Conservation (phyloP, 2,888 invertebrate genomes). For the Eupithecia subfuscata region DNA sequence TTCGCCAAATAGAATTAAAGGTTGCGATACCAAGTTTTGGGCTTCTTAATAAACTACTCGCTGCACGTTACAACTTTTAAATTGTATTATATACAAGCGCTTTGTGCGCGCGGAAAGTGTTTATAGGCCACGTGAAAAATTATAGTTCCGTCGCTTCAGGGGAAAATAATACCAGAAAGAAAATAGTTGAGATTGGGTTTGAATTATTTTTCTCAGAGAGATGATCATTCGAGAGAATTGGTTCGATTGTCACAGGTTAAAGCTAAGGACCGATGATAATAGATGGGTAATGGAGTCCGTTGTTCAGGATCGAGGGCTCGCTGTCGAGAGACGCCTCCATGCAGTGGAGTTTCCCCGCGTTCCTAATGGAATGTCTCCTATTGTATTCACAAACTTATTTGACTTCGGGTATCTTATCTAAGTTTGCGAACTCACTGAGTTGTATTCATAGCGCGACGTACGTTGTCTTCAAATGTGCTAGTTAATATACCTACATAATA, state of each 20-base stretch:
- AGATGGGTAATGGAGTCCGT: not conserved
- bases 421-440: constrained; percentile 11
- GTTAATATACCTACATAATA: not conserved
- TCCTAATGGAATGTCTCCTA: not conserved
- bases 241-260: not conserved
- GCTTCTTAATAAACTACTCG: constrained; percentile 28
- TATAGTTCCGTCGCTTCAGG: not conserved
- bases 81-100: constrained; percentile 22
- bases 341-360: not conserved
- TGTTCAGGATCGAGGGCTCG: not conserved
- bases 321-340: not conserved
- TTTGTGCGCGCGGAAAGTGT: not conserved
- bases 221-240: not conserved
- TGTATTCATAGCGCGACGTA: constrained; percentile 3
- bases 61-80: constrained; percentile 19
- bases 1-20: constrained; percentile 28
- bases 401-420: not conserved
- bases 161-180: not conserved
- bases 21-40: constrained; percentile 30
- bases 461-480: not conserved
- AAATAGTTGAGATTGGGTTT: not conserved
- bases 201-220: not conserved
- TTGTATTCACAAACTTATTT: constrained; percentile 3
- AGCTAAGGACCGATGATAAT: not conserved
- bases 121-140: not conserved